Conservation (phyloP, 2,888 invertebrate species). For the Balanococcus diminutus region DNA sequence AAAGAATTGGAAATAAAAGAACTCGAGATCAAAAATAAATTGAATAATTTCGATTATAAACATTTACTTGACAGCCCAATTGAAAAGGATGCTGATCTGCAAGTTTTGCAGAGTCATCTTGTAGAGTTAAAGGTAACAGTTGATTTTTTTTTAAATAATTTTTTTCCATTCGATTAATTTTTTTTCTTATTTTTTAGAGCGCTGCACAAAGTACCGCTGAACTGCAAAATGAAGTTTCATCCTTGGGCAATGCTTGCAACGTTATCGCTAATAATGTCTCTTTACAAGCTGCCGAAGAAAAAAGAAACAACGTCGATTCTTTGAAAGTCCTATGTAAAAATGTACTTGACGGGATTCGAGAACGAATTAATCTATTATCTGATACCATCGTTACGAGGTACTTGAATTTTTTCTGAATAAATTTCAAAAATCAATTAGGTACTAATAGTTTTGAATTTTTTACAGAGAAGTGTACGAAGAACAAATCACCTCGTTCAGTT, state of each 20-base stretch:
- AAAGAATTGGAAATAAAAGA: constrained; percentile 79
- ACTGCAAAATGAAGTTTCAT: constrained; percentile 44
- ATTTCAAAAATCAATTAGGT: neutral
- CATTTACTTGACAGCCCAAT: constrained; percentile 44
- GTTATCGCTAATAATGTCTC: constrained; percentile 43
- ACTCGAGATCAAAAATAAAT: constrained; percentile 79
- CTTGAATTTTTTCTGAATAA: neutral
- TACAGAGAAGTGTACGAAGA: constrained; percentile 79
- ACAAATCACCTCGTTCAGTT: constrained; percentile 77
- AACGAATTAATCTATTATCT: constrained; percentile 78
- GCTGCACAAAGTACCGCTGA: constrained; percentile 47
- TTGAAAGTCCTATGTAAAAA: constrained; percentile 77
- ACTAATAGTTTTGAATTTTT: neutral
- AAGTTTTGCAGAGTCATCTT: constrained; percentile 55
- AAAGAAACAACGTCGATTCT: constrained; percentile 69
- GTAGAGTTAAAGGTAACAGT: constrained; percentile 56
- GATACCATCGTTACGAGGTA: constrained; percentile 75
- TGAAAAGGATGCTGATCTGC: constrained; percentile 49
- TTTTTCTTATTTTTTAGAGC: constrained; percentile 20
- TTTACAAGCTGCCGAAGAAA: constrained; percentile 47
- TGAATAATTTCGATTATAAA: constrained; percentile 64
- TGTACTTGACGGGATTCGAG: constrained; percentile 76
- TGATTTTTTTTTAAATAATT: neutral
- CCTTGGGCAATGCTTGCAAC: constrained; percentile 46
- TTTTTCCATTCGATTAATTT: too few species aligned